Percentiles rank a stretch among this genome's conserved stretches.
Evolutionary conservation across 1,140 invertebrate species (phyloP).

Genomic region (Trialeurodes vaporariorum): DNA sequence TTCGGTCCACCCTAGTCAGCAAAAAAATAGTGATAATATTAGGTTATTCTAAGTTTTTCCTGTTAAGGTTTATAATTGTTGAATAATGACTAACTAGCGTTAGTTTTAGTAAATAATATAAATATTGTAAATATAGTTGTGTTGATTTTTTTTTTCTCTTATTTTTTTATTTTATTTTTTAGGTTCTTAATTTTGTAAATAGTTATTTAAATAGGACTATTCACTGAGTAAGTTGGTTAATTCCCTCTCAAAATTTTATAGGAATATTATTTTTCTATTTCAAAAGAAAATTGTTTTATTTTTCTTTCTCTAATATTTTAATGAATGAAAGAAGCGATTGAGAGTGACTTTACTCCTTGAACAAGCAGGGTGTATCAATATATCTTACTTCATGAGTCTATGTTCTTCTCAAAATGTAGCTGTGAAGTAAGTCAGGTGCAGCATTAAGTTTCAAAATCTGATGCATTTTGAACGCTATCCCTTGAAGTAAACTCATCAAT

Average conservation of each 20-base stretch:
- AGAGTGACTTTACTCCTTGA: not conserved
- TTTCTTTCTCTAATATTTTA: not conserved
- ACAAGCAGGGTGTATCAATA: no score
- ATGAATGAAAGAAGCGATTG: not conserved
- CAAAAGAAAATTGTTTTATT: not conserved
- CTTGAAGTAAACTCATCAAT: no score
- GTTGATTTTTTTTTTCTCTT: not conserved
- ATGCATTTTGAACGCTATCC: not conserved
- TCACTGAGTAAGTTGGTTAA: not conserved
- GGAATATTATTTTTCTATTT: not conserved
- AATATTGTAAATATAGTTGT: not conserved
- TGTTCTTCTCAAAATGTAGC: no score
- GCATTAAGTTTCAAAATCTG: not conserved
- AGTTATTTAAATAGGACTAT: not conserved
- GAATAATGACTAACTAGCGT: not conserved
- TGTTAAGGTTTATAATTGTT: not conserved
- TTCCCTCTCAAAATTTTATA: not conserved
- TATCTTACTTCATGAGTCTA: no score
- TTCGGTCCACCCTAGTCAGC: no score
- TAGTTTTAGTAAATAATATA: not conserved
- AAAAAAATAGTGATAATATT: not conserved
- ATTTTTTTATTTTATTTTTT: not conserved
- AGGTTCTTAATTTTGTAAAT: not conserved
- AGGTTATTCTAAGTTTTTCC: not conserved
- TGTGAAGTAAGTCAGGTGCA: not conserved